Evolutionary conservation across 2,797 vertebrate genomes (phyloP), one percentile per base, ranked within the genome.

Genomic region (Dendrocincla fuliginosa): DNA sequence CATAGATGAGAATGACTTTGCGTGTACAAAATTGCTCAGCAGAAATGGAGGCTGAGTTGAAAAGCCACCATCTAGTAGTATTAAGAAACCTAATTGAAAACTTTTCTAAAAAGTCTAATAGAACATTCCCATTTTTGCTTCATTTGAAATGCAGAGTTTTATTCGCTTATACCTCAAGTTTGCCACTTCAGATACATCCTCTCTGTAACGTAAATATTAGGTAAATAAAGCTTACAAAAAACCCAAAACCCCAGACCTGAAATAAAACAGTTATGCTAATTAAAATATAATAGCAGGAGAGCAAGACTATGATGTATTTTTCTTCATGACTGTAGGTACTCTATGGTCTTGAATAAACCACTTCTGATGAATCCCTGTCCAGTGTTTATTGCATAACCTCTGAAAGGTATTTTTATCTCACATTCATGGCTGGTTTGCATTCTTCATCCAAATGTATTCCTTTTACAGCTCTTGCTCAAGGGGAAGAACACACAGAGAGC

Each of bases 351-450:
- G 63, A 78, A 28, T 79, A 79, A 90, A 27, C 16, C 63, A 64
- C 32, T 88, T 52, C 20, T 2, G 24, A 60, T 91, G 79, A 88
- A 90, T 94, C 76, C 67, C 33, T 60, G 22, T 52, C 81, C 78
- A 71, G 18, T 65, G 69, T 64, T 79, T 76, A 70, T 74, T 95
- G 83, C 44, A 13, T 87, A 90, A 90, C 71, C 88, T 90, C 60
- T 70, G 69, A 64, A 67, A 89, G 23, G 75, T 60, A 82, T 94
- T 95, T 94, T 80, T 81, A 25, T 93, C 57, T 93, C 47, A 9
- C 25, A 5, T 67, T 92, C 84, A 63, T 1, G 3, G 42, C 59
- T 81, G 60, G 37, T 82, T 96, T 83, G 16, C 67, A 18, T 83
- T 84, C 68, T 79, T 64, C 68, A 65, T 74, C 4, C 10, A 52